Evolutionary conservation across 1,140 invertebrate genomes (phyloP), one percentile per base, ranked within the genome.

Genomic region (Yoshiicerus persimilis): DNA sequence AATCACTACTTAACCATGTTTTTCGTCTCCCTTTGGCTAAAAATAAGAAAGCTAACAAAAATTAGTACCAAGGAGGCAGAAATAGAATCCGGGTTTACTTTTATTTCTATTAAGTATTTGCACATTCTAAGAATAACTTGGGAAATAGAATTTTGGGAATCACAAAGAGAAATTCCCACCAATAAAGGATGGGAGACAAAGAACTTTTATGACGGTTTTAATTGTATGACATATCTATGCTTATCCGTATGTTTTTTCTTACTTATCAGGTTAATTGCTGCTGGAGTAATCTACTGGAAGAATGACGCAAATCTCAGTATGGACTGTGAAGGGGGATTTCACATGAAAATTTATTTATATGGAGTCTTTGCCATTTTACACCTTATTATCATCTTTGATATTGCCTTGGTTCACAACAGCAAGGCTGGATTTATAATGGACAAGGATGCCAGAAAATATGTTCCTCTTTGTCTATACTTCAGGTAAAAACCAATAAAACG

Each of bases 381-480:
- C 32, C 25, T 92, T 0, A 91, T 91, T n/a, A 90, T 93, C 32
- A 25, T 93, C 10, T 84, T 91, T 25, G 91, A 91, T n/a, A 39
- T 91, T 6, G 75, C 89, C 5, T 91, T 93, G 23, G 91, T 92
- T 2, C 89, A 89, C 9, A 89, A 92, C 56, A 93, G 92, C 89
- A 92, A 91, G 89, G 88, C 91, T 47, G 93, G 93, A 25, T 91
- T 91, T 16, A 92, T 93, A 10, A 92, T 91, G 88, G 91, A 93
- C 70, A 87, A 88, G 11, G 86, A 89, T 16, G 91, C 92, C 8
- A 90, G 93, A 62, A 91, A 91, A 84, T 90, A 91, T 86, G 91
- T 94, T 4, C 90, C 92, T 30, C 90, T 91, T 27, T 89, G 92
- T 41, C 88, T 94, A 20, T 92, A 93, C 80, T 47, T 92, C 16